Conservation (phyloP, 2,113 vertebrate genomes). For the Pluvianellus socialis region DNA sequence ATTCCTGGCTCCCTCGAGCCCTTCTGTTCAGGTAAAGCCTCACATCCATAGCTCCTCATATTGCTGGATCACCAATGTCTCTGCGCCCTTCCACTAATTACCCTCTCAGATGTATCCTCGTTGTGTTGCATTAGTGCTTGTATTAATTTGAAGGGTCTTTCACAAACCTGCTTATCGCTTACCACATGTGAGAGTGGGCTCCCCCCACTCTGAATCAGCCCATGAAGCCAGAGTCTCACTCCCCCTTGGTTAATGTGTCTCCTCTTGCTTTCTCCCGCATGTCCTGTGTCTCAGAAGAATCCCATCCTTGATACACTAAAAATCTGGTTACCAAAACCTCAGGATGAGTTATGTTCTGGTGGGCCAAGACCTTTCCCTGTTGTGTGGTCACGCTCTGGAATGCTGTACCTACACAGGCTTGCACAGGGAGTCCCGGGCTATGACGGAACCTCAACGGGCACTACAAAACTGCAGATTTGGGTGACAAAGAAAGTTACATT, state of each 20-base stretch:
- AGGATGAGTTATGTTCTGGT: background rate
- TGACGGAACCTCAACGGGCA: background rate
- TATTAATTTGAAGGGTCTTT: background rate
- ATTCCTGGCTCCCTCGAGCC: background rate
- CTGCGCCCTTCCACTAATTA: background rate
- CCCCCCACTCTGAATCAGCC: background rate
- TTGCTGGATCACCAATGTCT: background rate
- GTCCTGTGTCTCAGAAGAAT: background rate
- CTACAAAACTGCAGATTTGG: background rate
- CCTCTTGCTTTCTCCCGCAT: background rate
- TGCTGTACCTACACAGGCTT: background rate
- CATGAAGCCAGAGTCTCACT: background rate
- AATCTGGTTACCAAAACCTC: background rate
- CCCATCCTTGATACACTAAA: background rate
- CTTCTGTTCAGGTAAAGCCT: background rate
- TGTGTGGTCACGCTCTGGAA: background rate
- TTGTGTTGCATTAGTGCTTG: background rate
- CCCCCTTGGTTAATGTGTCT: background rate
- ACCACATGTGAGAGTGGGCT: background rate
- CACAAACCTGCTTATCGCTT: background rate
- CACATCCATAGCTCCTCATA: background rate
- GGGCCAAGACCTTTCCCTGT: background rate
- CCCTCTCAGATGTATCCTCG: fast-evolving
- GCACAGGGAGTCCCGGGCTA: background rate
- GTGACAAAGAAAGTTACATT: background rate